Evolutionary conservation across 37 sponge, comb jelly and placozoan genomes (phyloP), one percentile per base, ranked within the genome.

Genomic region (Beroe forskalii): DNA sequence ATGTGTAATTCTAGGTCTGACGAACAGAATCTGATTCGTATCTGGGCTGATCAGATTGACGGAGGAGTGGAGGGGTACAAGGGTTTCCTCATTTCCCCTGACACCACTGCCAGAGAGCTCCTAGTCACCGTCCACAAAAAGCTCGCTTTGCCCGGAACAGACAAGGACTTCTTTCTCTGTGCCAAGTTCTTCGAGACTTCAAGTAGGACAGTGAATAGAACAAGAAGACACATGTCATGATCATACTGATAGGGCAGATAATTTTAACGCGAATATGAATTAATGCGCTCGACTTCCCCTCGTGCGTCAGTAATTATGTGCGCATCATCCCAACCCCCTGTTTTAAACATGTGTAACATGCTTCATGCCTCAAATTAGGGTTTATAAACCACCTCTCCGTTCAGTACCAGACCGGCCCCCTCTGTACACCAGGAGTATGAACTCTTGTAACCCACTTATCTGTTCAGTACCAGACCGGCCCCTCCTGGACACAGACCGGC

Each of bases 1-100:
- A n/a, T n/a, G n/a, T n/a, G n/a, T n/a, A n/a, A n/a, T n/a, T n/a
- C n/a, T n/a, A 80, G 86, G 42, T 41, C 86, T 6, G 55, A 38
- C 4, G 86, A 80, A 27, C 86, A 80, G 86, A 80, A 80, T 44
- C 86, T 80, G 86, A 80, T 80, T 30, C 86, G 86, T 80, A 44
- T 80, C 55, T 80, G 86, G 86, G 86, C 86, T 12, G 86, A 80
- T 44, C 86, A 80, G 86, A 80, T 80, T 42, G 86, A 80, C 55
- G 86, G 86, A 80, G 86, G 86, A 9, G 86, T 80, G 3, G 86
- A 80, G 55, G 86, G 86, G 12, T 80, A 80, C 55, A 80, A 80
- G 40, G 86, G 86, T 23, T 80, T 80, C 86, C 86, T 80, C 24
- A 80, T 80, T 27, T 80, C 86, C 20, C 86, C 55, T 42, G 86